phyloP scores from a whole-genome alignment of 2,888 invertebrate genomes.

The Anaspis maculata region DNA sequence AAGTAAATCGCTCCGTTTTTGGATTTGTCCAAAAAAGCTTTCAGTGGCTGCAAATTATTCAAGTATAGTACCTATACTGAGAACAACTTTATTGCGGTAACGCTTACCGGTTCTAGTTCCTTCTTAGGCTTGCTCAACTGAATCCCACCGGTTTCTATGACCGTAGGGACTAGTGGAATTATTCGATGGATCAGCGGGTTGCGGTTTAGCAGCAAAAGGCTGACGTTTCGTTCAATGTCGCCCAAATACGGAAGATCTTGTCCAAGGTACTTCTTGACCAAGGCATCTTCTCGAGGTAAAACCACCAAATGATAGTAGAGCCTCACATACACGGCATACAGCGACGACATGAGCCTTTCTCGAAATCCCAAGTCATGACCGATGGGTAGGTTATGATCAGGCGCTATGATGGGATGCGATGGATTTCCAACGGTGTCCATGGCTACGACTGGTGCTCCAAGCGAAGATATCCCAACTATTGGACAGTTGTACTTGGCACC shows the following conservation, averaged over 20 bases:
- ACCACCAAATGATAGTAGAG: slow-evolving; percentile 11
- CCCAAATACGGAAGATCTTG: slow-evolving; percentile 17
- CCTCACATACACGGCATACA: slow-evolving; percentile 11
- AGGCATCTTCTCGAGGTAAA: slow-evolving; percentile 14
- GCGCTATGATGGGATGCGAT: neutral
- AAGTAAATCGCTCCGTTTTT: no score
- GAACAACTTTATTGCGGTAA: no score
- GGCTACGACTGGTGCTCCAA: slow-evolving; percentile 14
- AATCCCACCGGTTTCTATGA: slow-evolving; percentile 24
- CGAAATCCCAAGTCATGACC: neutral
- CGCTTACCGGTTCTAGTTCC: no score
- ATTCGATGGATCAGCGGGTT: slow-evolving; percentile 22
- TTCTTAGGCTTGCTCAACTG: slow-evolving; percentile 27
- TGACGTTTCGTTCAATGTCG: slow-evolving; percentile 21
- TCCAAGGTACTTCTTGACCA: slow-evolving; percentile 17
- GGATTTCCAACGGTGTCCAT: neutral
- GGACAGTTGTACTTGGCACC: slow-evolving; percentile 29
- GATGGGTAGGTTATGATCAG: neutral
- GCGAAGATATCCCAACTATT: slow-evolving; percentile 27
- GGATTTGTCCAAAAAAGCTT: no score
- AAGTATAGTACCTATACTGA: slow-evolving; percentile 41
- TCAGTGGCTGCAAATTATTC: no score
- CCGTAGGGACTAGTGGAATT: slow-evolving; percentile 21
- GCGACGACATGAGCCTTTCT: neutral
- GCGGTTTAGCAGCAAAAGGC: slow-evolving; percentile 24